Evolutionary conservation across 2,888 invertebrate species (phyloP).

Genomic region (Pheosia tremula): DNA sequence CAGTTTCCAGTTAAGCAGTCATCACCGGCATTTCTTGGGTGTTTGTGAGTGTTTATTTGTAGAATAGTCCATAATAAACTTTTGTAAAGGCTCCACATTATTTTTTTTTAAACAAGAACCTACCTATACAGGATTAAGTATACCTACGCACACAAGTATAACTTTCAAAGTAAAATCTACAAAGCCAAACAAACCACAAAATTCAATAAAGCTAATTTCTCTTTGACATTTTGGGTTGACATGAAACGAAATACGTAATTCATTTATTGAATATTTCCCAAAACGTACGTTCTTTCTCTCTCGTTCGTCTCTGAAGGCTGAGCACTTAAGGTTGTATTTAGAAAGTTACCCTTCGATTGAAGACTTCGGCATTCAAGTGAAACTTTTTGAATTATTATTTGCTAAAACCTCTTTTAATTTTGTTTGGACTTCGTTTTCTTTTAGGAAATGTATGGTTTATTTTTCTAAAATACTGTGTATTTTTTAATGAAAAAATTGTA

Average conservation of each 20-base stretch:
- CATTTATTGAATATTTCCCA: constrained; percentile 24
- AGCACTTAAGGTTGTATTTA: constrained; percentile 26
- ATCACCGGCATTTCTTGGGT: no score
- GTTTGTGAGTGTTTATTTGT: no score
- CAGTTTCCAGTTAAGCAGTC: no score
- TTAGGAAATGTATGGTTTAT: no score
- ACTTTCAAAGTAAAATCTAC: constrained; percentile 1
- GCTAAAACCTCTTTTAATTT: neutral
- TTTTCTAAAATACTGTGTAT: no score
- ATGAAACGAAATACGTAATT: constrained; percentile 18
- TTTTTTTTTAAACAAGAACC: no score
- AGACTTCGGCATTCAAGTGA: constrained; percentile 26
- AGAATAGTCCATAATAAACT: no score
- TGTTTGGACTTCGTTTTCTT: neutral
- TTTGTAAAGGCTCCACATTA: no score
- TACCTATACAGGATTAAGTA: no score
- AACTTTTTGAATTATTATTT: constrained; percentile 32
- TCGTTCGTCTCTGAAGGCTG: constrained; percentile 17
- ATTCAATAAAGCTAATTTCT: constrained; percentile 10
- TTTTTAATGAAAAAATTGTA: no score
- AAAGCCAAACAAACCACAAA: constrained; percentile 1
- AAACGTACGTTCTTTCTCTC: constrained; percentile 22
- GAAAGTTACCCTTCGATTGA: constrained; percentile 28
- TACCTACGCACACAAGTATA: neutral
- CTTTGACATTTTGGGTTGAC: constrained; percentile 5